Base-by-base conservation (phyloP, 2,113 vertebrate genomes). In the Bolborhynchus lineola region DNA sequence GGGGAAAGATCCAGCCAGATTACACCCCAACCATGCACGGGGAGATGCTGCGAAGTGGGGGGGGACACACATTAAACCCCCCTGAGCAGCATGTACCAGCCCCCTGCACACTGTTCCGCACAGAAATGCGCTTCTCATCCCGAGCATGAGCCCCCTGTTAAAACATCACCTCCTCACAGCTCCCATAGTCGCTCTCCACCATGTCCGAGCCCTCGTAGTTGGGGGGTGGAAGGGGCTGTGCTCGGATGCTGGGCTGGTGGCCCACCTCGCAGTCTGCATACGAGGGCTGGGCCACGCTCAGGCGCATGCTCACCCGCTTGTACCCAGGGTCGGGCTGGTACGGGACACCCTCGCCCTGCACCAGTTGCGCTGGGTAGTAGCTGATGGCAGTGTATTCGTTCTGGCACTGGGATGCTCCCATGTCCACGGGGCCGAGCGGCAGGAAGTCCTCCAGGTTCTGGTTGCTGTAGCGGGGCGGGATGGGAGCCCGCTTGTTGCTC, bases 111-210 rank as follows among this genome's bases (percentile, higher is more conserved):
- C 60, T 57, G 83, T 49, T 93, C 87, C 11, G 28, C 1, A 0
- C 11, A 55, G 95, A 74, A 62, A 44, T 11, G 42, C 0, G 2
- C 65, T 70, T 93, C 67, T 82, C 42, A 5, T 14, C 20, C 60
- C 1, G 1, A 26, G 37, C n/a, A 57, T 2, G 3, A 69, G 62
- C 41, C 28, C 33, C 21, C 52, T 0, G 0, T 77, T 98, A 99
- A 96, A 99, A 99, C 99, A 99, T 99, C 92, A 99, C 99, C 97
- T 99, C 99, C 95, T 99, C 99, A 2, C 99, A 99, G 98, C 99
- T 99, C 49, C 99, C 99, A 0, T 99, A 99, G 94, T 99, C 99
- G 4, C 99, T 99, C 97, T 99, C 99, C 96, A 99, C 98, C 98
- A 98, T 98, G 94, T 99, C 99, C 0, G 98, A 99, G 47, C 98